Evolutionary conservation across 2,888 invertebrate species (phyloP), one percentile per base, ranked within the genome.

Genomic region (Leptinotarsa rubiginosa): DNA sequence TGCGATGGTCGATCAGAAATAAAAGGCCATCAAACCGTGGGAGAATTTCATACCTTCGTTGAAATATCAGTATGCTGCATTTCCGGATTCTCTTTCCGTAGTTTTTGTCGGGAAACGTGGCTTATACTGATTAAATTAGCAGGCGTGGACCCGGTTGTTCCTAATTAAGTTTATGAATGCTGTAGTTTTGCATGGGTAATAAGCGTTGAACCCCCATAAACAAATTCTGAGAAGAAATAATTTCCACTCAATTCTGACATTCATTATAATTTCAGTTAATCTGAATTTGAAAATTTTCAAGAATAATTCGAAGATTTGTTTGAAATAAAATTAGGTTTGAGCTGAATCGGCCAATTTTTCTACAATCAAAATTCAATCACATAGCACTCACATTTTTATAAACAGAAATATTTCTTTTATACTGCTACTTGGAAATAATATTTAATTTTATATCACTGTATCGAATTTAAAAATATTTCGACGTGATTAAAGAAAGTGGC

Each of bases 41-140:
- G 62, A 62, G 62, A 62, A 62, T 62, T 59, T 62, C 62, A 10
- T 62, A 62, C 62, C 56, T 56, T 16, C 56, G n/a, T 25, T 41
- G 62, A 62, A n/a, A 62, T 62, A 62, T 62, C n/a, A n/a, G 62
- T 31, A 31, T 62, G 18, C 62, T 25, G 41, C 62, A 31, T 62
- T 62, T 62, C 62, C 62, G 62, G 62, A 62, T 41, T 62, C 62
- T 31, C 41, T 41, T 41, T 62, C 41, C 62, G 62, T 18, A 41
- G 25, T 62, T 62, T 62, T 62, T 62, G 15, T 62, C 62, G 16
- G 62, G 62, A 62, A 62, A 62, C 62, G 62, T 62, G 62, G 41
- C 16, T 56, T 56, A 62, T 62, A 25, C 20, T 12, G 15, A n/a
- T 62, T 62, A 41, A 10, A 22, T 22, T 59, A 15, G 25, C 22